Percentiles rank a stretch among this genome's conserved stretches.
phyloP scores from a whole-genome alignment of 2,797 vertebrate species.

The Aeoliscus strigatus region DNA sequence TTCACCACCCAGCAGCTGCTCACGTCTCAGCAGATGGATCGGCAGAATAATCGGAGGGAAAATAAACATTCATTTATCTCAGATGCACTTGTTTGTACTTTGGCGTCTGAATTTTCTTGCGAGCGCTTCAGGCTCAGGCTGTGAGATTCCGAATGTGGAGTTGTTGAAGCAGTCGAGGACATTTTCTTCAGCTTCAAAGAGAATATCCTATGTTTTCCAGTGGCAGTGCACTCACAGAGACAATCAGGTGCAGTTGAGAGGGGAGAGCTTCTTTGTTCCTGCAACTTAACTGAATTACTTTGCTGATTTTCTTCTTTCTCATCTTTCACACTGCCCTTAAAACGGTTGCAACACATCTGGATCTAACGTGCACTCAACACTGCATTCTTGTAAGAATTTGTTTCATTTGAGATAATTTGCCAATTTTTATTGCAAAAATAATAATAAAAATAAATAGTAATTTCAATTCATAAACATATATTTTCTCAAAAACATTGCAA shows the following conservation, averaged over 20 bases:
- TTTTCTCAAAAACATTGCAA: too few relatives aligned
- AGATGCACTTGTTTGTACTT: slow-evolving; percentile 39
- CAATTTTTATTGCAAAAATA: too few relatives aligned
- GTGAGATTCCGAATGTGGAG: slow-evolving; percentile 28
- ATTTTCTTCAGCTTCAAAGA: slow-evolving; percentile 22
- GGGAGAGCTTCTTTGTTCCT: too few relatives aligned
- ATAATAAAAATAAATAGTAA: too few relatives aligned
- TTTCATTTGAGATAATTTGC: slow-evolving; percentile 12
- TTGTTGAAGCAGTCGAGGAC: slow-evolving; percentile 9
- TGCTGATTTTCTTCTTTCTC: too few relatives aligned
- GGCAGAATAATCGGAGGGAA: slow-evolving; percentile 26
- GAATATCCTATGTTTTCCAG: slow-evolving; percentile 5
- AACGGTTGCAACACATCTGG: too few relatives aligned
- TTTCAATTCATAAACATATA: slow-evolving; percentile 5
- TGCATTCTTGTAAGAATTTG: too few relatives aligned
- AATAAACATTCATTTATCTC: slow-evolving; percentile 45
- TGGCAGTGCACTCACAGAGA: slow-evolving; percentile 27
- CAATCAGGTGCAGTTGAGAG: slow-evolving; percentile 3
- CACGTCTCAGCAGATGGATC: slow-evolving; percentile 32
- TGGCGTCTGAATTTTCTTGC: slow-evolving; percentile 39
- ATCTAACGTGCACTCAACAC: too few relatives aligned
- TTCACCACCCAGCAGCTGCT: slow-evolving; percentile 43
- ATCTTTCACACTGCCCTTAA: too few relatives aligned
- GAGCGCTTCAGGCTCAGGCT: slow-evolving; percentile 12
- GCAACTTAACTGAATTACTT: too few relatives aligned